Evolutionary conservation across 2,797 vertebrate species (phyloP), one percentile per base, ranked within the genome.

Genomic region (Hipposideros larvatus): DNA sequence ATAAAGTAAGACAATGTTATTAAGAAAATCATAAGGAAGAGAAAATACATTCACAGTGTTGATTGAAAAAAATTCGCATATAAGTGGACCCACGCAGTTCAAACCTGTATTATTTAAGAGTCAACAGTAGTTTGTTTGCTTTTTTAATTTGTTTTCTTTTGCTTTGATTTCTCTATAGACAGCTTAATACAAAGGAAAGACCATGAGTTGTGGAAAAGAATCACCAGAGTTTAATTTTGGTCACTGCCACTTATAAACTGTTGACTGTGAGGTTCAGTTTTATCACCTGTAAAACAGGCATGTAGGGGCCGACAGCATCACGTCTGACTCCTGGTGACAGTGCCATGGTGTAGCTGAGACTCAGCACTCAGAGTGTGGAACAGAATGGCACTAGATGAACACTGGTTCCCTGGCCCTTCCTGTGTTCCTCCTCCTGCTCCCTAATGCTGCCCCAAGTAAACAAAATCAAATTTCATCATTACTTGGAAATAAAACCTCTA

Each of bases 401-500:
- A 4, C 5, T 37, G 19, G 41, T 41, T 78, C 37, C 21, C 19
- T 31, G 41, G 43, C 8, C 51, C 22, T 89, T 26, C 43, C 41
- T 34, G 37, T 37, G 37, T 37, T 37, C 37, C 37, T 37, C 37
- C 37, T 37, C 37, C 70, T 77, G 26, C 15, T 63, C 37, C 22
- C 31, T 65, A 26, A 22, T 6, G 4, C 77, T 74, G 63, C 88
- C 57, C 53, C 74, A 31, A 66, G 75, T 43, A 59, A 84, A 28
- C 48, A 89, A 70, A 66, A 37, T 87, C 51, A 65, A 91, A 22
- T 90, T 34, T 79, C 53, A 31, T 46, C 74, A 75, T 70, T 71
- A 75, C 84, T 73, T 87, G 82, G n/a, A 93, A 95, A 90, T 55
- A n/a, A 93, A 89, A 85, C 34, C 28, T 91, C 22, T 79, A 9